Evolutionary conservation across 2,113 vertebrate genomes (phyloP), one percentile per base, ranked within the genome.

Genomic region (Trachemys scripta): DNA sequence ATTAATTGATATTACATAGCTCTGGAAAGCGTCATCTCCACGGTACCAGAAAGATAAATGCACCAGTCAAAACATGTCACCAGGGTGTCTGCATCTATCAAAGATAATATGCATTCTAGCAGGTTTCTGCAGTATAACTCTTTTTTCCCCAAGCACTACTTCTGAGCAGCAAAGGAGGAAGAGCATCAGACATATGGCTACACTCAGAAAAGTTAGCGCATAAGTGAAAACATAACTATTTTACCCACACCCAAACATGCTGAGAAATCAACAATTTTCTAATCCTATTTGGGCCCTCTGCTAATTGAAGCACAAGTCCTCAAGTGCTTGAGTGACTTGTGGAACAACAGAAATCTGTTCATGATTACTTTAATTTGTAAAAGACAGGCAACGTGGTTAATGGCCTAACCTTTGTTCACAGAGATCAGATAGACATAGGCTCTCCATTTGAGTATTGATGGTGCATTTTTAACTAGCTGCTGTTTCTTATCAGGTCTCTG

Each of bases 401-500:
- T 42, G 59, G 82, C 57, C 80, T 91, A 94, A 96, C 80, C 95
- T 92, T 88, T 91, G 84, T 14, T 80, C 84, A 51, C 1, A 0
- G 78, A 19, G 16, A 83, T 31, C 82, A 62, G 84, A 81, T 22
- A 89, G 90, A 78, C 86, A 27, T 35, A 84, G 45, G 27, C 92
- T 91, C 78, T 89, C 76, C 82, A 24, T 82, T 80, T 27, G 82
- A 88, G 47, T 79, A 92, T 83, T 17, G 85, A 94, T 42, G 57
- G 72, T 69, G 54, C 94, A 93, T 92, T 95, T 96, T 83, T 93
- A 92, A 93, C 90, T 53, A 90, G 84, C 88, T 62, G n/a, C 10
- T 59, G 62, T 92, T 87, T 45, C 85, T 97, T 96, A 96, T 97
- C 96, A 84, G 93, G 83, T 80, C 94, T 94, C 91, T 95, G 92